Percentiles rank a stretch among this genome's conserved stretches.
These are phyloP conservation scores for Enteromius paludinosus DNA, from an alignment of 2,797 vertebrate genomes.

Conservation along the genomic window DNA sequence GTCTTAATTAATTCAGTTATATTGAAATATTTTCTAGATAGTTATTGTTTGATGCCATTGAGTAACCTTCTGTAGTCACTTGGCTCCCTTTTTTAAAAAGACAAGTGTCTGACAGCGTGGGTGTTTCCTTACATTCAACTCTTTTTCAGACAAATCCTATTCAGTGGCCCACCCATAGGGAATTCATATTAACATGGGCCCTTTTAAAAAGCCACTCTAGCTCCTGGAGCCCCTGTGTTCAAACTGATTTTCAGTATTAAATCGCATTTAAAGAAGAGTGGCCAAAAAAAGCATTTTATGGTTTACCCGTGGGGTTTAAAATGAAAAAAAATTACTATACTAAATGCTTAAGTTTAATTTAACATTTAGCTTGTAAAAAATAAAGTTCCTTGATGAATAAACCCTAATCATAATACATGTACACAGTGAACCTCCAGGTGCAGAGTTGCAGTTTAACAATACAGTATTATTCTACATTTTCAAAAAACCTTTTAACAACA, in stretches of 20 bases:
- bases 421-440: conserved; percentile 9
- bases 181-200: neutral
- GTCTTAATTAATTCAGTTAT: neutral
- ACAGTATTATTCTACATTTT: neutral
- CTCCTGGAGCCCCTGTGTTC: neutral
- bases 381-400: neutral
- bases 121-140: neutral
- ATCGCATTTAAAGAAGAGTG: neutral
- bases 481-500: conserved; percentile 20
- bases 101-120: neutral
- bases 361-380: neutral
- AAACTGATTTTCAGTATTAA: neutral
- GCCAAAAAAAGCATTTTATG: neutral
- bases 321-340: neutral
- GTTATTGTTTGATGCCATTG: neutral
- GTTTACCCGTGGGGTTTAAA: neutral
- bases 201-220: neutral
- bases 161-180: neutral
- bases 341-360: neutral
- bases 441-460: conserved; percentile 10
- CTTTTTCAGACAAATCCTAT: neutral
- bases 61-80: neutral
- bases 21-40: neutral
- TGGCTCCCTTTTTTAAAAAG: neutral
- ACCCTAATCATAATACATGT: neutral